Percentiles rank a stretch among this genome's conserved stretches.
phyloP scores from a whole-genome alignment of 1,140 invertebrate species.

The Littorina saxatilis region DNA sequence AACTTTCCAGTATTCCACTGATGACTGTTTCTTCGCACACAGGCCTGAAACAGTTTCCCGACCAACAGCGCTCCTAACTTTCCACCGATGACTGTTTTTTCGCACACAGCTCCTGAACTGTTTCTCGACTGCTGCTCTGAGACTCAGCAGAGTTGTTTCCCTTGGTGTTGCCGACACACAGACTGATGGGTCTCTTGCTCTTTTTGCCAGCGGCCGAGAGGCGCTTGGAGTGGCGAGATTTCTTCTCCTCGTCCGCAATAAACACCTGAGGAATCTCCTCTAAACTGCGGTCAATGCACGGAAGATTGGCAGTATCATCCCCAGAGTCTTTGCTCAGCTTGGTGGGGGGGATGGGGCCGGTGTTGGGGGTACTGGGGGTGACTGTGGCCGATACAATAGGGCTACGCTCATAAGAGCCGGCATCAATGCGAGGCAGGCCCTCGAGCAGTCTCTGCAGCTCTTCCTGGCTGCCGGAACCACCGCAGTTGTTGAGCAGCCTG shows the following conservation, averaged over 20 bases:
- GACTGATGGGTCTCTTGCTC: slow-evolving; percentile 44
- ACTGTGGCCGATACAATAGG: slow-evolving; percentile 53
- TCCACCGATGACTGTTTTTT: slow-evolving; percentile 1
- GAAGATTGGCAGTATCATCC: slow-evolving; percentile 56
- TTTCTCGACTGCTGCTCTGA: slow-evolving; percentile 30
- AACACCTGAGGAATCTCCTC: slow-evolving; percentile 63
- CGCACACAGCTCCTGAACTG: slow-evolving; percentile 29
- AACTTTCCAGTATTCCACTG: too few species aligned
- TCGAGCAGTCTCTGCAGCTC: slow-evolving; percentile 66
- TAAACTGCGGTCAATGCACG: slow-evolving; percentile 70
- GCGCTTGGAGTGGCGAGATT: slow-evolving; percentile 10
- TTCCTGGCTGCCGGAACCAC: slow-evolving; percentile 53
- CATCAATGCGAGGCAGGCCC: slow-evolving; percentile 66
- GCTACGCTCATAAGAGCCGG: slow-evolving; percentile 63
- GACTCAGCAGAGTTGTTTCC: slow-evolving; percentile 4
- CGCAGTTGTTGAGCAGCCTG: slow-evolving; percentile 44
- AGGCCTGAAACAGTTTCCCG: too few species aligned
- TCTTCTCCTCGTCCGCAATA: slow-evolving; percentile 43
- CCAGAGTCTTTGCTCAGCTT: slow-evolving; percentile 45
- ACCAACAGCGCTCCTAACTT: not conserved
- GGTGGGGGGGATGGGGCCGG: slow-evolving; percentile 45
- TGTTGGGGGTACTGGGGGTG: slow-evolving; percentile 43
- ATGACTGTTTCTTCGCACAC: too few species aligned
- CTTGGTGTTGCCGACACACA: slow-evolving; percentile 30
- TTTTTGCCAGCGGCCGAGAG: slow-evolving; percentile 27